These are phyloP conservation scores for Drosophila jambulina DNA, from an alignment of 1,140 invertebrate species.

Conservation along the genomic window DNA sequence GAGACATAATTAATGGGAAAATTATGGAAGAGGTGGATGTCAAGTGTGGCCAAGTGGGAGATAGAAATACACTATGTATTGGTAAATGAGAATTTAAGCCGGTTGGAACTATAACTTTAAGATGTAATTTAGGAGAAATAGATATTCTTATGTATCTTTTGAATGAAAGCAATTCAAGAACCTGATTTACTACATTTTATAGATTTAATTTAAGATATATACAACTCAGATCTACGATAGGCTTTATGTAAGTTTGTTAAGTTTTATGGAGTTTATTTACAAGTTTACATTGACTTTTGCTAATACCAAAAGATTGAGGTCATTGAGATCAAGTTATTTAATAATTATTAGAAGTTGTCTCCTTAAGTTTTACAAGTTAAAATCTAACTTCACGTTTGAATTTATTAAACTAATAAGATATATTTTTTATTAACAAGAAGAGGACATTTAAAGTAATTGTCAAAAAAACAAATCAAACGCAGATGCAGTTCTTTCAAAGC, in stretches of 20 bases:
- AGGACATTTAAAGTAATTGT: too few species aligned
- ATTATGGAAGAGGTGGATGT: conserved; percentile 54
- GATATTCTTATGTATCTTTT: background rate
- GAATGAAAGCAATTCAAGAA: background rate
- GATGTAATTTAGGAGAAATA: background rate
- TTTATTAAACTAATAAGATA: too few species aligned
- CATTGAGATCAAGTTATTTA: conserved; percentile 8
- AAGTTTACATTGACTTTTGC: background rate
- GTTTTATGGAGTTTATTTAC: background rate
- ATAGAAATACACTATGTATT: conserved; percentile 28
- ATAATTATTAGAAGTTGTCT: background rate
- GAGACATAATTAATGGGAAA: conserved; percentile 69
- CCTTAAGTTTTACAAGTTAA: too few species aligned
- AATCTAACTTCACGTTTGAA: too few species aligned
- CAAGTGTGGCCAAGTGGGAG: conserved; percentile 27
- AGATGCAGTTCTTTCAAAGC: background rate
- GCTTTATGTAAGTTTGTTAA: background rate
- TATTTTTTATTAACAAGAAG: too few species aligned
- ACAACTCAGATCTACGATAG: too few species aligned
- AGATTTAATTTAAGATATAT: conserved; percentile 1
- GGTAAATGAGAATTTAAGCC: background rate
- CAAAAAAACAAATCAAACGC: too few species aligned
- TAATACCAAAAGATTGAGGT: background rate
- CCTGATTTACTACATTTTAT: background rate
- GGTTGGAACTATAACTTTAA: too few species aligned